Evolutionary conservation across 2,113 vertebrate genomes (phyloP).

Genomic region (Oriolus oriolus): DNA sequence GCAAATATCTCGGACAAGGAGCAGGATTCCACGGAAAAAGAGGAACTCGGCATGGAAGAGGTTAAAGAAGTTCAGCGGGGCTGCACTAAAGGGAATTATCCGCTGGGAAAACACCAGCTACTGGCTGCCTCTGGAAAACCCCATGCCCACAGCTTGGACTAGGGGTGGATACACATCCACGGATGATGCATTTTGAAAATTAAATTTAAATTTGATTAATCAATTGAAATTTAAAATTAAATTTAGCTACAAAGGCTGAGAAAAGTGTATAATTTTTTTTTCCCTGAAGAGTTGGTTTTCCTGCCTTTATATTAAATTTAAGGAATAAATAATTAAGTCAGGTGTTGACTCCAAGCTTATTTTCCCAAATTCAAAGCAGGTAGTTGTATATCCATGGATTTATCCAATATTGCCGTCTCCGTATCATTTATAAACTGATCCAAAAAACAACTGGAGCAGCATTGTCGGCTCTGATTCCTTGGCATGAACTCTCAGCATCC

Average conservation of each 20-base stretch:
- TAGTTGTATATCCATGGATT: background rate
- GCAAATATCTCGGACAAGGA: background rate
- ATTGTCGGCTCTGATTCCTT: background rate
- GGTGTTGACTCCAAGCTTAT: background rate
- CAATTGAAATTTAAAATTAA: background rate
- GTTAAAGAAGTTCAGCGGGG: background rate
- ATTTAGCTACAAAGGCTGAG: background rate
- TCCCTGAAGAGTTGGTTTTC: background rate
- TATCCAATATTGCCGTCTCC: accelerated
- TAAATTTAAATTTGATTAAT: background rate
- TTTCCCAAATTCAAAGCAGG: background rate
- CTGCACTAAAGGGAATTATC: background rate
- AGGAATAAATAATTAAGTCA: background rate
- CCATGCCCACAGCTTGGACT: accelerated
- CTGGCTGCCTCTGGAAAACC: background rate
- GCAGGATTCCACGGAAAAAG: background rate
- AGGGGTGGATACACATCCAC: background rate
- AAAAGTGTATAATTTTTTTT: background rate
- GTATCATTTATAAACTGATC: background rate
- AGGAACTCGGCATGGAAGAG: background rate
- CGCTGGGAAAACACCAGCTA: background rate
- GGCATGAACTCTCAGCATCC: background rate
- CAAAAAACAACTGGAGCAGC: background rate
- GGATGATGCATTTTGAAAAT: background rate
- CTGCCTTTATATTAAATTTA: background rate